Conservation (phyloP, 1,140 invertebrate genomes). For the Zaprionus ornatus region DNA sequence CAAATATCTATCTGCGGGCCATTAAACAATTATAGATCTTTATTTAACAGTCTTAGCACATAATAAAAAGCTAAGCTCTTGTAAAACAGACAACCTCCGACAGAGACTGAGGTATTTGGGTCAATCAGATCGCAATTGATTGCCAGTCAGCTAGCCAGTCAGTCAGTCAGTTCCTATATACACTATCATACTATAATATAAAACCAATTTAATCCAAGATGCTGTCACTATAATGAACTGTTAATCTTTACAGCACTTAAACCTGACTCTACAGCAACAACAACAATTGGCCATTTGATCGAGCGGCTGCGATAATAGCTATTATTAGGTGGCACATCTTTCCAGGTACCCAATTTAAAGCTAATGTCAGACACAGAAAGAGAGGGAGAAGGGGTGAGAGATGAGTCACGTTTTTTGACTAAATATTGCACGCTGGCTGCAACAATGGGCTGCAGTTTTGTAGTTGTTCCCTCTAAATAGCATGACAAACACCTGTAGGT, state of each 20-base stretch:
- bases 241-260: slow-evolving; percentile 23
- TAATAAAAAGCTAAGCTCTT: slow-evolving; percentile 49
- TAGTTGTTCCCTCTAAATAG: slow-evolving; percentile 8
- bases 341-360: slow-evolving; percentile 32
- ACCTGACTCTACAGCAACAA: not conserved
- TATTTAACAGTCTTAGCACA: slow-evolving; percentile 63
- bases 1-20: slow-evolving; percentile 38
- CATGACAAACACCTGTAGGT: slow-evolving; percentile 37
- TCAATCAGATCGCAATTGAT: slow-evolving; percentile 46
- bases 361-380: not conserved
- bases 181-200: not conserved
- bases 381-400: not conserved
- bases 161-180: not conserved
- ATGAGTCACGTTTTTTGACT: slow-evolving; percentile 27
- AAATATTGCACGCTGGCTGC: not conserved
- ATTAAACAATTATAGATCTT: slow-evolving; percentile 61
- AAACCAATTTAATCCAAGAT: not conserved
- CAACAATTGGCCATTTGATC: slow-evolving; percentile 40
- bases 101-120: slow-evolving; percentile 54
- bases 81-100: slow-evolving; percentile 21
- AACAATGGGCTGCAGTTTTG: slow-evolving; percentile 1
- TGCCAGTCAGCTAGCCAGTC: slow-evolving; percentile 4
- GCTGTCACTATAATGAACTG: slow-evolving; percentile 39
- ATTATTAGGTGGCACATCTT: slow-evolving; percentile 47
- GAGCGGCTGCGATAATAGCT: slow-evolving; percentile 11